A percentile compares a stretch with the other conserved stretches of the same genome.
phyloP scores from a whole-genome alignment of 2,888 invertebrate species.

The Hartigia nigra region DNA sequence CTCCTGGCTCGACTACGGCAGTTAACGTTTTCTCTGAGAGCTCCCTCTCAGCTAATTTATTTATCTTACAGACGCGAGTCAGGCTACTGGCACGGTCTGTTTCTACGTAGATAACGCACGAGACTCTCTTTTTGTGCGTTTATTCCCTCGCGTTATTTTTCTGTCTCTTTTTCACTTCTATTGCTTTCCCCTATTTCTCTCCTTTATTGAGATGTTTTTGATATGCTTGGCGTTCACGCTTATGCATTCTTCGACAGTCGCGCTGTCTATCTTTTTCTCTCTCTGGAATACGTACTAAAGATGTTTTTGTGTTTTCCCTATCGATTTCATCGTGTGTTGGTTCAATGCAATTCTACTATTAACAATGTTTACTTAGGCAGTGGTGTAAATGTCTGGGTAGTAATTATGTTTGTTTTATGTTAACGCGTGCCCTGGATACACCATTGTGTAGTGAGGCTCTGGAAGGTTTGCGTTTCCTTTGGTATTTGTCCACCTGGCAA shows the following conservation, averaged over 20 bases:
- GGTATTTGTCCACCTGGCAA: constrained; percentile 10
- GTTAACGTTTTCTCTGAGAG: not conserved
- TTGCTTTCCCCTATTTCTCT: not conserved
- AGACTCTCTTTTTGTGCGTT: constrained; percentile 30
- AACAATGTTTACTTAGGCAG: not conserved
- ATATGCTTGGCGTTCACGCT: not conserved
- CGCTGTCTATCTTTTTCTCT: not conserved
- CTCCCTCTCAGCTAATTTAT: constrained; percentile 36
- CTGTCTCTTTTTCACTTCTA: too few relatives aligned
- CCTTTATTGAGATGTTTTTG: not conserved
- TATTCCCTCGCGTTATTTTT: not conserved
- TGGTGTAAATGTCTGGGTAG: not conserved
- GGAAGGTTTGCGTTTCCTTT: constrained; percentile 4
- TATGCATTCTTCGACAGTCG: not conserved
- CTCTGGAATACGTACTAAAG: not conserved
- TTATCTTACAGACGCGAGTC: constrained; percentile 27
- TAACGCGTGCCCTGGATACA: not conserved
- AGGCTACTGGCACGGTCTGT: constrained; percentile 22
- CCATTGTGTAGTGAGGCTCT: not conserved
- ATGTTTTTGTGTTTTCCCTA: not conserved
- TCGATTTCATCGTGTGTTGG: not conserved
- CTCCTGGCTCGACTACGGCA: constrained; percentile 6
- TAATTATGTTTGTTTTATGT: not conserved
- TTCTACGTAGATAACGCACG: constrained; percentile 42
- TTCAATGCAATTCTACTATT: not conserved